A percentile compares a stretch with the other conserved stretches of the same genome.
Conservation (phyloP, 2,113 vertebrate genomes). For the Hippocampus abdominalis region DNA sequence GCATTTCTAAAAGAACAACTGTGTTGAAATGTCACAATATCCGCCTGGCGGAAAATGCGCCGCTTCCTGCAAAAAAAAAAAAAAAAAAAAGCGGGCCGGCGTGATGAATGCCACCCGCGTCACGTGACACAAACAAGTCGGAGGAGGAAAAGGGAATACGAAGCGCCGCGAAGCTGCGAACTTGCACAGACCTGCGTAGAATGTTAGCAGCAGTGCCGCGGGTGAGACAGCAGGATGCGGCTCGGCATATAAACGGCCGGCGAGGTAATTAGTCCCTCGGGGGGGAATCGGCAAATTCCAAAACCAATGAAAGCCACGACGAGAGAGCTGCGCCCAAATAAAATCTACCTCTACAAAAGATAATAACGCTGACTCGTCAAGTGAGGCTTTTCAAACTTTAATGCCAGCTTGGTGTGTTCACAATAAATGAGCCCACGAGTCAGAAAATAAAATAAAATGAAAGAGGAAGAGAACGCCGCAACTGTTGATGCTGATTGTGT, state of each 20-base stretch:
- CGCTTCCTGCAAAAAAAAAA: conserved; percentile 16
- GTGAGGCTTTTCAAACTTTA: not conserved
- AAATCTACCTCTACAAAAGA: not conserved
- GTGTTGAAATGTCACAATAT: conserved; percentile 12
- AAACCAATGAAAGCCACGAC: conserved; percentile 1
- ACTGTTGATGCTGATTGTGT: no score
- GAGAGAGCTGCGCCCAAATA: not conserved
- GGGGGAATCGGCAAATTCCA: conserved; percentile 34
- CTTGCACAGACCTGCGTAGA: not conserved
- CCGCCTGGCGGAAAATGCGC: conserved; percentile 18
- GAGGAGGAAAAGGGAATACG: not conserved
- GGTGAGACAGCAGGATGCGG: not conserved
- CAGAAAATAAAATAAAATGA: no score
- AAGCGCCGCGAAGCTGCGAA: not conserved
- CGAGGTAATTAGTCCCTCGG: conserved; percentile 58
- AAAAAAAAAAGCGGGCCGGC: conserved; percentile 61
- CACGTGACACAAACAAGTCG: not conserved
- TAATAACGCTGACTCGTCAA: not conserved
- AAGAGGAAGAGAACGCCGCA: no score
- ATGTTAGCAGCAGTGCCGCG: not conserved
- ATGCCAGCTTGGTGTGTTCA: no score
- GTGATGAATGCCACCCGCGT: conserved; percentile 54
- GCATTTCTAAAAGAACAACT: not conserved
- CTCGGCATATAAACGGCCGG: conserved; percentile 38
- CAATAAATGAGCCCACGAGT: no score